These are phyloP conservation scores for Menura novaehollandiae DNA, from an alignment of 2,113 vertebrate genomes.

Conservation along the genomic window DNA sequence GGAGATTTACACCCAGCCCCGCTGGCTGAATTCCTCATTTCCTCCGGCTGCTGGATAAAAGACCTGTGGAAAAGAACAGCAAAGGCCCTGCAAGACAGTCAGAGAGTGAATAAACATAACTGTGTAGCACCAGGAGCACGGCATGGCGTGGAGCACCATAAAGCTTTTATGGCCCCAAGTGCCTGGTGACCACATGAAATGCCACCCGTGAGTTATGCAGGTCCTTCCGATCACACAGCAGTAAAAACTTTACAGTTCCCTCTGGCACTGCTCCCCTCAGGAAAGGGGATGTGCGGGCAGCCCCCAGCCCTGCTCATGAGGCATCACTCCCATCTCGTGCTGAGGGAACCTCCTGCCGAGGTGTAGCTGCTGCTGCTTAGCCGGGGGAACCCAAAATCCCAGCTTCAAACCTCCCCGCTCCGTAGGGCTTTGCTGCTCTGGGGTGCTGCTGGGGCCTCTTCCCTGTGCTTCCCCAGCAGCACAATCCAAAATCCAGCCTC, in stretches of 20 bases:
- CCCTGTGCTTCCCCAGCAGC: not conserved
- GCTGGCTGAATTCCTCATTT: not conserved
- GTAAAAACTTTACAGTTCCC: not conserved
- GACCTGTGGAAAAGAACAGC: not conserved
- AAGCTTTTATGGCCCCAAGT: not conserved
- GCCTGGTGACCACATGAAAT: not conserved
- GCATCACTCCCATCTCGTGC: not conserved
- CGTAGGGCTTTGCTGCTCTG: accelerated
- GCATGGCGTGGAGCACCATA: not conserved
- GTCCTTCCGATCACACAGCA: accelerated
- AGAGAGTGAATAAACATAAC: not conserved
- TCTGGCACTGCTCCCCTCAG: not conserved
- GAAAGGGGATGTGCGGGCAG: not conserved
- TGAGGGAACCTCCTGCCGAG: not conserved
- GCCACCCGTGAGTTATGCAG: not conserved
- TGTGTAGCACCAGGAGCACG: accelerated
- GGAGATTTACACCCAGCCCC: not conserved
- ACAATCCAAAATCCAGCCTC: not conserved
- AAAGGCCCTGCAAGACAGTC: not conserved
- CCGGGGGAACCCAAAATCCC: not conserved
- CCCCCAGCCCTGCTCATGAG: not conserved
- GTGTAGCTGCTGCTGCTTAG: not conserved
- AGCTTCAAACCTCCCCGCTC: not conserved
- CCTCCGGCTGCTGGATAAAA: not conserved
- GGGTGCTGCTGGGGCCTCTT: not conserved